Evolutionary conservation across 2,888 invertebrate species (phyloP).

Genomic region (Bimastos eiseni): DNA sequence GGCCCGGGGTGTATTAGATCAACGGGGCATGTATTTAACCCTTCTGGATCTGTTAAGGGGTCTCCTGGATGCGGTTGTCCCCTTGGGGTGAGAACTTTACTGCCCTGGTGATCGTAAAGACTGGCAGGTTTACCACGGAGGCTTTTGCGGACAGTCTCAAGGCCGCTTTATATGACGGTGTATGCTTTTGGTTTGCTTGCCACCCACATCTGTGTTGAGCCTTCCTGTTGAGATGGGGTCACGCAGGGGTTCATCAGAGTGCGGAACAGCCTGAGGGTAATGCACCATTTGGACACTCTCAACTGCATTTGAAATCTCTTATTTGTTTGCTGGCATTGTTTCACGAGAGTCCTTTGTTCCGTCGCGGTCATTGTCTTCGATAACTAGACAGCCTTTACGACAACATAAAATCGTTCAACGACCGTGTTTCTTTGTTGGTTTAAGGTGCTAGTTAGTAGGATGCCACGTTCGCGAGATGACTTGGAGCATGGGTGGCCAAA

Average conservation of each 20-base stretch:
- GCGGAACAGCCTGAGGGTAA: background rate
- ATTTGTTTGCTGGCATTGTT: background rate
- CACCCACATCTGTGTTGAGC: background rate
- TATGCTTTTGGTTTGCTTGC: background rate
- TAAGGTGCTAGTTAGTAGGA: background rate
- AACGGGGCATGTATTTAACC: background rate
- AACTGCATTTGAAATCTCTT: background rate
- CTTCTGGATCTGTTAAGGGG: background rate
- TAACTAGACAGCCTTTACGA: background rate
- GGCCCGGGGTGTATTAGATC: no score
- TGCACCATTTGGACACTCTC: background rate
- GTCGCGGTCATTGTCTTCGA: background rate
- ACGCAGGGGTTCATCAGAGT: background rate
- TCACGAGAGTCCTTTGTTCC: background rate
- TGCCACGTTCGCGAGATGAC: background rate
- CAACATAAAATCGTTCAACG: background rate
- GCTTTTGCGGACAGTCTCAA: background rate
- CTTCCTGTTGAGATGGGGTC: background rate
- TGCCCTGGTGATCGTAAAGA: background rate
- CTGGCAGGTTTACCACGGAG: background rate
- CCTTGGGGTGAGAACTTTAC: background rate
- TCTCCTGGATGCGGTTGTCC: background rate
- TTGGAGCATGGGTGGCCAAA: background rate
- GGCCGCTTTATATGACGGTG: background rate
- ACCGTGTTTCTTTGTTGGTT: background rate